Evolutionary conservation across 2,797 vertebrate genomes (phyloP), one percentile per base, ranked within the genome.

Genomic region (Crossoptilon crossoptilon): DNA sequence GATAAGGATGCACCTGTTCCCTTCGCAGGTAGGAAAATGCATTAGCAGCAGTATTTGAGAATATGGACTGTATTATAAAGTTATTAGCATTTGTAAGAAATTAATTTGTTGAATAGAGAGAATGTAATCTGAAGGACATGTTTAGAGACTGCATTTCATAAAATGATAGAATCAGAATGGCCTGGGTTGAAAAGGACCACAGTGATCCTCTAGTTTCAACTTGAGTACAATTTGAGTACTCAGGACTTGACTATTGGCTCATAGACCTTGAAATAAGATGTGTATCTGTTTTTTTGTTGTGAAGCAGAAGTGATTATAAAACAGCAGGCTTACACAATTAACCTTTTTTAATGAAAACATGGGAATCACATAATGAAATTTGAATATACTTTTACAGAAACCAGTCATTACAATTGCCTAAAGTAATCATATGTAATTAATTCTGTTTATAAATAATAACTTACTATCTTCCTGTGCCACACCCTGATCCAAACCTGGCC

Each of bases 1-100:
- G 99, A 99, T 96, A 99, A 99, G 95, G 99, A 99, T 21, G 99
- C 99, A 3, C 99, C 99, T 2, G 96, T 99, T 87, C 98, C 99
- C 44, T 99, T 99, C 71, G 99, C 99, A 98, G 99, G 99, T 99
- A 98, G 90, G 97, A 97, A 82, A 63, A 15, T 13, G n/a, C 13
- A 3, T 6, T 31, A 71, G 12, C 48, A 82, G 44, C 68, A 71
- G 41, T 33, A 2, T 41, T 88, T 69, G 55, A 71, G 33, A 59
- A 48, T n/a, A 15, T 27, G 35, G 41, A 21, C 14, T 81, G n/a
- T 6, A 5, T 14, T 29, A 55, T 27, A 46, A 53, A 18, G 43
- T 62, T 62, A 39, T 9, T 58, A 29, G 5, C 6, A 16, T 75
- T 81, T 81, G 12, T 75, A 56, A 84, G 55, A 35, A 55, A 27